Base-by-base conservation (phyloP, 2,797 vertebrate genomes). In the Pseudochromis fuscus region DNA sequence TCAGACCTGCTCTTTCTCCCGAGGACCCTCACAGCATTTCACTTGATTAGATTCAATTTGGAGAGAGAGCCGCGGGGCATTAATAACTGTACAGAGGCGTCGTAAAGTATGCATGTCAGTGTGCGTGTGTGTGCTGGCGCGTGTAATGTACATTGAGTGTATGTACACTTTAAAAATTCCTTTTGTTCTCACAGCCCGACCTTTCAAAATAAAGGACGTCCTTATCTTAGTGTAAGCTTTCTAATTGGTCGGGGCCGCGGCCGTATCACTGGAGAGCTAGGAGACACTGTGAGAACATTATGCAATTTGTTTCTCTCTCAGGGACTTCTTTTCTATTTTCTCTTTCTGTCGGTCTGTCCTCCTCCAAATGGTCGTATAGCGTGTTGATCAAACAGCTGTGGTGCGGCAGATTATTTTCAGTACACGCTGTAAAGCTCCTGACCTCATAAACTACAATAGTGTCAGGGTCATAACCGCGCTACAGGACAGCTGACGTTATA, bases 1-100 rank as follows among this genome's bases (percentile, higher is more conserved):
- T 88, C 83, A 86, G 85, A 83, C 82, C 79, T 78, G 80, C 82
- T 85, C 85, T 82, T 83, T 87, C 87, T 90, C 87, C 82, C 3
- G 63, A 84, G 84, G 81, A 88, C 84, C 72, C 83, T 87, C 80
- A 44, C 88, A 90, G 75, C 84, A 89, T 91, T 91, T 91, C 90
- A 82, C 87, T 90, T 92, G 89, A 93, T 93, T 91, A 91, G 84
- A 90, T 90, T 92, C 88, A 89, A 91, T 89, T 91, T 90, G 76
- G 77, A 78, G 83, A 77, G 67, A 56, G 82, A 78, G 89, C 88
- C 30, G 59, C 65, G 21, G 74, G 91, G 88, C 84, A 87, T 87
- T 89, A 91, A 91, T 89, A 90, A 88, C 82, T 83, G 69, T 74
- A 88, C 75, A 82, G 81, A 86, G 80, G 64, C 71, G 31, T 59